Evolutionary conservation across 2,888 invertebrate genomes (phyloP).

Genomic region (Acleris literana): DNA sequence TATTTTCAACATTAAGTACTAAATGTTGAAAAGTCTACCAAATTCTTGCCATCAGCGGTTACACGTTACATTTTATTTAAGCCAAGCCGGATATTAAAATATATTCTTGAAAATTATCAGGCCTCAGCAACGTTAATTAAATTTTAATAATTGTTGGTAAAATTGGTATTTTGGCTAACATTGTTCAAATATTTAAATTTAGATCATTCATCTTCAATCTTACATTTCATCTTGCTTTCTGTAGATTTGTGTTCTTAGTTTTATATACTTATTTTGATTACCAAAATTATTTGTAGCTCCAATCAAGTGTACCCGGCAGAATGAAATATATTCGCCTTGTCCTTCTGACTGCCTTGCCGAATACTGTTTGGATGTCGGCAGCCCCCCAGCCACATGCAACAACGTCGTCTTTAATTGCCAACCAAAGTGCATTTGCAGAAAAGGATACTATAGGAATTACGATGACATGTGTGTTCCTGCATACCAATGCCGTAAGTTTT

Average conservation of each 20-base stretch:
- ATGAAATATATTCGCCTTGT: constrained; percentile 51
- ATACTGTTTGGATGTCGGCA: constrained; percentile 21
- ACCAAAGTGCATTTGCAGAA: constrained; percentile 52
- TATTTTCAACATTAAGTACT: too few relatives aligned
- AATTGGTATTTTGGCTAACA: too few relatives aligned
- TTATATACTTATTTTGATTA: neutral
- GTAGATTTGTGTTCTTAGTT: neutral
- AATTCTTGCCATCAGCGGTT: too few relatives aligned
- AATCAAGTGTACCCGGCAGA: constrained; percentile 50
- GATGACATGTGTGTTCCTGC: constrained; percentile 47
- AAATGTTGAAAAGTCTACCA: too few relatives aligned
- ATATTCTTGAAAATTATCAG: too few relatives aligned
- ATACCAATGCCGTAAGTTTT: constrained; percentile 43
- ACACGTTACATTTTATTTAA: too few relatives aligned
- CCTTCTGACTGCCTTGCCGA: constrained; percentile 50
- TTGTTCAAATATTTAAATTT: too few relatives aligned
- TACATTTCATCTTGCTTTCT: too few relatives aligned
- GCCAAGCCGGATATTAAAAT: too few relatives aligned
- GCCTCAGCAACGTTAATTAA: too few relatives aligned
- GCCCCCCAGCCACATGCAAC: constrained; percentile 46
- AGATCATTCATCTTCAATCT: too few relatives aligned
- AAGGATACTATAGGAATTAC: constrained; percentile 48
- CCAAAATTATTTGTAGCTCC: constrained; percentile 44
- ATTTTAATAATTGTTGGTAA: too few relatives aligned
- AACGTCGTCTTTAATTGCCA: constrained; percentile 52